phyloP scores from a whole-genome alignment of 2,113 vertebrate species.

The Balaeniceps rex region DNA sequence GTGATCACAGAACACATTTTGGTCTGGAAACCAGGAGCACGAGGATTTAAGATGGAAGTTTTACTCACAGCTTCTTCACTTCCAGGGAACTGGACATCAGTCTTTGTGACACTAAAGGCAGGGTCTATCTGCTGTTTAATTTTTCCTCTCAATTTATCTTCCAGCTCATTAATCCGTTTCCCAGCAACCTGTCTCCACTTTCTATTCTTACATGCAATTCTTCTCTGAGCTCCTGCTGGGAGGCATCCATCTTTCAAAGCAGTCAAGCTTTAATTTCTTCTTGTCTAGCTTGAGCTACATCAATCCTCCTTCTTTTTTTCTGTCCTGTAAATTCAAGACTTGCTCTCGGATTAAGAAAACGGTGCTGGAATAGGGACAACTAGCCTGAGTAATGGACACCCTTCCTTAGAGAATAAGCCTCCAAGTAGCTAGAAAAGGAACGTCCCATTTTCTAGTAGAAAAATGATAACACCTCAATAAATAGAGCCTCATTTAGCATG shows the following conservation, averaged over 20 bases:
- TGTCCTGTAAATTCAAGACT: conserved; percentile 27
- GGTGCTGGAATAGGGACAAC: background rate
- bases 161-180: conserved; percentile 68
- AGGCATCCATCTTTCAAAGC: conserved; percentile 67
- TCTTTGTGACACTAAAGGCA: conserved; percentile 61
- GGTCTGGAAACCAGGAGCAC: background rate
- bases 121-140: conserved; percentile 66
- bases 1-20: background rate
- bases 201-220: conserved; percentile 64
- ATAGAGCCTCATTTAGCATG: background rate
- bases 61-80: conserved; percentile 14
- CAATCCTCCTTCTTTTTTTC: conserved; percentile 32
- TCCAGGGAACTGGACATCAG: conserved; percentile 46
- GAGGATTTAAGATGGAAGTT: background rate
- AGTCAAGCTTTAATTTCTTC: conserved; percentile 66
- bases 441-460: background rate
- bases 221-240: conserved; percentile 58
- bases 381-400: background rate
- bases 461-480: background rate
- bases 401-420: background rate
- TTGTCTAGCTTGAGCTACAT: conserved; percentile 56
- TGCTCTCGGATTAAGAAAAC: conserved; percentile 21
- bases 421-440: conserved; percentile 2
- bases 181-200: conserved; percentile 66
- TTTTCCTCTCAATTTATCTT: conserved; percentile 67